Base-by-base conservation (phyloP, 1,140 invertebrate genomes). In the Polyergus mexicanus region DNA sequence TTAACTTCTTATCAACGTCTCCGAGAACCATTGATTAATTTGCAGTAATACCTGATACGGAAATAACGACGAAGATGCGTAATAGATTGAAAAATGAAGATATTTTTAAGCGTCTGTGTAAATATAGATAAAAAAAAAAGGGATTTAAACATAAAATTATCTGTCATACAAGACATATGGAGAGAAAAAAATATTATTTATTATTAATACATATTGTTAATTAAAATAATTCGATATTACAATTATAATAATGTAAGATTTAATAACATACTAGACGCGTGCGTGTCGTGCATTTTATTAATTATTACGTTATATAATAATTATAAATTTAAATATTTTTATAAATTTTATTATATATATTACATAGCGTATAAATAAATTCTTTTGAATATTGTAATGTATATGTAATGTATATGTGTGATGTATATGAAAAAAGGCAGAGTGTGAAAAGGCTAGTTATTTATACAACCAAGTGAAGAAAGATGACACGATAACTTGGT, bases 11-110 rank as follows among this genome's bases (percentile, higher is more conserved):
- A 80, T 80, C 65, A 44, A 80, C 63, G 44, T 38, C 35, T 25
- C 6, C 38, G 8, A 38, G 4, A 56, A 80, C 38, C 22, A 22
- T 69, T 56, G 62, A 80, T 80, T 80, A 54, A 80, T 80, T 80
- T 69, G 38, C 25, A 65, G 19, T 80, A 25, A 56, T 68, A 22
- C n/a, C 5, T 16, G 44, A 47, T 51, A 19, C 5, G 13, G 4
- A 51, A 56, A 54, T 80, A 69, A 38, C 51, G n/a, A 51, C 47
- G 47, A 3, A 51, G 3, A 62, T 28, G 22, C 5, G 6, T 44
- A 76, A 28, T 28, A 44, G 13, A 62, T 62, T 8, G 13, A 28
- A 41, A 76, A 28, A 1, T 7, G 22, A 60, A 60, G 2, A 60
- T 25, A 41, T n/a, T 60, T 58, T 58, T 74, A 74, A 16, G 16